Conservation (phyloP, 2,113 vertebrate species). For the Alexandromys fortis region DNA sequence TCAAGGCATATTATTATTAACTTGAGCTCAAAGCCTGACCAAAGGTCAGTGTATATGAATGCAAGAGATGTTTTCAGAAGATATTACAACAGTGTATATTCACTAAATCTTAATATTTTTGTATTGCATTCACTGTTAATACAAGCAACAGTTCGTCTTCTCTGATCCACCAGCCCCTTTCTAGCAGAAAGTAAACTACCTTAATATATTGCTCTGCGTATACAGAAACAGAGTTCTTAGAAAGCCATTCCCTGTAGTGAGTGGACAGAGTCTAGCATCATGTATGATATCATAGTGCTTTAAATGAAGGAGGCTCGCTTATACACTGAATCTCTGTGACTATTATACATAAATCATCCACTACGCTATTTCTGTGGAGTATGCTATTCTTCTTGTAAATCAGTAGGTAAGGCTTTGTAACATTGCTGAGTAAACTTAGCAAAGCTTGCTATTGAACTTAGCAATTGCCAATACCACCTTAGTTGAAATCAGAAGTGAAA, state of each 20-base stretch:
- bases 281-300: rapidly evolving
- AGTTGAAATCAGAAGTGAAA: neutral
- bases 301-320: neutral
- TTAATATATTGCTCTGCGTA: neutral
- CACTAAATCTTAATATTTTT: neutral
- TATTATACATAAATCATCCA: neutral
- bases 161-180: neutral
- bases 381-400: neutral
- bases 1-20: neutral
- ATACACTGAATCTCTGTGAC: neutral
- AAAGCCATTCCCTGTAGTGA: neutral
- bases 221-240: neutral
- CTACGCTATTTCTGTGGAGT: neutral
- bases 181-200: neutral
- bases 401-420: neutral
- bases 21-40: neutral
- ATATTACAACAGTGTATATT: neutral
- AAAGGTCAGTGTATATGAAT: neutral
- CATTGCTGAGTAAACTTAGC: neutral
- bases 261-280: neutral
- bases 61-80: neutral
- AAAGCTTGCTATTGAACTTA: neutral
- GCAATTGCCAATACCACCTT: neutral
- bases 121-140: neutral
- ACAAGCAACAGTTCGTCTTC: neutral